These are phyloP conservation scores for Spicauda simplicius DNA, from an alignment of 2,888 invertebrate species.

Conservation along the genomic window DNA sequence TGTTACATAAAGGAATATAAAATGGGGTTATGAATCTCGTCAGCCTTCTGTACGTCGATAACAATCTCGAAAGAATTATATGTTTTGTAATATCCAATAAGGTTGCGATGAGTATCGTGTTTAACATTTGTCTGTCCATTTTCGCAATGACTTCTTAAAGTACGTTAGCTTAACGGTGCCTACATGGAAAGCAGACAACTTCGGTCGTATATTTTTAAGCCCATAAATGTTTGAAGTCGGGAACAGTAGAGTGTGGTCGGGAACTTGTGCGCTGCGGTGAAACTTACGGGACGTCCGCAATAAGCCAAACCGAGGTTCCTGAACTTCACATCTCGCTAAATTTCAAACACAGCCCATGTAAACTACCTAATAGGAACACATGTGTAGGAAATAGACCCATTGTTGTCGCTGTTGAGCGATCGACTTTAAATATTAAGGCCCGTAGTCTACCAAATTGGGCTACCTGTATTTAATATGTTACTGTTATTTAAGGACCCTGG, in stretches of 20 bases:
- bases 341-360: slow-evolving; percentile 12
- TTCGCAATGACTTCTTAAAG: slow-evolving; percentile 5
- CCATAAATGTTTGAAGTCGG: slow-evolving; percentile 30
- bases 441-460: no score
- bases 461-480: not conserved
- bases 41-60: slow-evolving; percentile 27
- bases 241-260: slow-evolving; percentile 30
- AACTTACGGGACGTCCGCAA: slow-evolving; percentile 67
- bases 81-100: not conserved
- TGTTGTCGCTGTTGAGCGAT: no score
- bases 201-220: slow-evolving; percentile 30
- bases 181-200: slow-evolving; percentile 28
- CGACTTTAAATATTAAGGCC: no score
- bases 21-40: slow-evolving; percentile 30
- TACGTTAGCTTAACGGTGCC: slow-evolving; percentile 11
- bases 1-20: slow-evolving; percentile 16
- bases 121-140: not conserved
- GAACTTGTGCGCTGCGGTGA: slow-evolving; percentile 56
- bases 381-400: no score
- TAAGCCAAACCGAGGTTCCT: slow-evolving; percentile 54
- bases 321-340: slow-evolving; percentile 51
- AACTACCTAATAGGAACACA: not conserved
- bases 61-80: slow-evolving; percentile 23
- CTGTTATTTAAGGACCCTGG: no score
- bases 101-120: not conserved